Conservation (phyloP, 2,113 vertebrate species). For the Notiomystis cincta region DNA sequence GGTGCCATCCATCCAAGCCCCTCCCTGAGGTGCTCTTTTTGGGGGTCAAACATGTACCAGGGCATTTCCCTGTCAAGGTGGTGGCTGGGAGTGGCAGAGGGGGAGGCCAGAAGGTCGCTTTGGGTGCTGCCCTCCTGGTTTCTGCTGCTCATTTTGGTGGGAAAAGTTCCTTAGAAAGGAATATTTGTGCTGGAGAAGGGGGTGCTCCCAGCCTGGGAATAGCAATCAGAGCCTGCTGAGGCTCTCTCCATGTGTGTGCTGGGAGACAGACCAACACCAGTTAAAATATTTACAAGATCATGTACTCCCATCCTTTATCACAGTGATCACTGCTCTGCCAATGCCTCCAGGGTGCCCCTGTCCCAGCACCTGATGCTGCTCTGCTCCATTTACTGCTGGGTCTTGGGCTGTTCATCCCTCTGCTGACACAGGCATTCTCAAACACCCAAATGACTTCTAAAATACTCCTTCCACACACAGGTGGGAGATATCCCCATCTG, state of each 20-base stretch:
- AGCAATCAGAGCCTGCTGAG: accelerated
- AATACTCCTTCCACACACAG: not conserved
- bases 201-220: not conserved
- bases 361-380: not conserved
- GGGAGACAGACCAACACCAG: not conserved
- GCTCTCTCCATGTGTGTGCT: not conserved
- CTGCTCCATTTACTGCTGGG: not conserved
- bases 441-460: not conserved
- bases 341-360: not conserved
- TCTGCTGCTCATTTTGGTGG: not conserved
- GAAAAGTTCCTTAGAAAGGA: not conserved
- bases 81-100: not conserved
- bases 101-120: not conserved
- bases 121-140: not conserved
- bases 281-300: not conserved
- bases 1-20: not conserved
- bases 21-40: not conserved
- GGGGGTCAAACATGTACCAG: not conserved
- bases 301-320: not conserved
- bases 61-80: not conserved
- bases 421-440: not conserved
- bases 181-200: not conserved
- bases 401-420: not conserved
- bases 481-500: not conserved
- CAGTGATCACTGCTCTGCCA: not conserved